Evolutionary conservation across 2,797 vertebrate genomes (phyloP).

Genomic region (Catharus ustulatus): DNA sequence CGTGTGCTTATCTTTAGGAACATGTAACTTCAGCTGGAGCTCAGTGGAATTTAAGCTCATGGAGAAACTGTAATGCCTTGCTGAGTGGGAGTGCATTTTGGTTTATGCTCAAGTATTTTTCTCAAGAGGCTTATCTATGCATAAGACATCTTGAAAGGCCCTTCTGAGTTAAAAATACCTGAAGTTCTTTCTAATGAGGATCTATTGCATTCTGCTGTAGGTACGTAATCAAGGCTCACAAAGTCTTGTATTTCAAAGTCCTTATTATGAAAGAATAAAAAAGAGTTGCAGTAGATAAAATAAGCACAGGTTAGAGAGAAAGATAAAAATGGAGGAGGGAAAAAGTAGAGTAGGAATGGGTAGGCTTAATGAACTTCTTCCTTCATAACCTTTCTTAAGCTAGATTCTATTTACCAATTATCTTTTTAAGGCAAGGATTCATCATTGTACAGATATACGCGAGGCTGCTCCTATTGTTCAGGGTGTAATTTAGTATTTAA

Average conservation of each 20-base stretch:
- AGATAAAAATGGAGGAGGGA: not conserved
- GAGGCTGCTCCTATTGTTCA: not conserved
- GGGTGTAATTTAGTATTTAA: not conserved
- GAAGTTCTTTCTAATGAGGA: conserved; percentile 37
- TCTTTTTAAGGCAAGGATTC: not conserved
- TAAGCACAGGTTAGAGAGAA: not conserved
- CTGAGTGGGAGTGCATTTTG: not conserved
- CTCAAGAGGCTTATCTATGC: conserved; percentile 12
- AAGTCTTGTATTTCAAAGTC: not conserved
- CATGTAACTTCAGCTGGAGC: not conserved
- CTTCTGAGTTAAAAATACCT: conserved; percentile 60
- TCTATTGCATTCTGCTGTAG: not conserved
- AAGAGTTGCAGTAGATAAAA: not conserved
- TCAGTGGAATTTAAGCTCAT: not conserved
- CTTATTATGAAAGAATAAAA: conserved; percentile 1
- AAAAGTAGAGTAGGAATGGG: not conserved
- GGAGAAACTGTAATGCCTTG: not conserved
- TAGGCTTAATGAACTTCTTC: not conserved
- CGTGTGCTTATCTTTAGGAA: not conserved
- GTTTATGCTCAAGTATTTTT: conserved; percentile 25
- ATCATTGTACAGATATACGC: not conserved
- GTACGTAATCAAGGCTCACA: conserved; percentile 12
- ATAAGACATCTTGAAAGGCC: conserved; percentile 27
- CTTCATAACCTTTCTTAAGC: not conserved
- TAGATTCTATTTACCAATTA: not conserved